These are phyloP conservation scores for Saguinus midas DNA, from an alignment of 2,113 vertebrate genomes.

Conservation along the genomic window DNA sequence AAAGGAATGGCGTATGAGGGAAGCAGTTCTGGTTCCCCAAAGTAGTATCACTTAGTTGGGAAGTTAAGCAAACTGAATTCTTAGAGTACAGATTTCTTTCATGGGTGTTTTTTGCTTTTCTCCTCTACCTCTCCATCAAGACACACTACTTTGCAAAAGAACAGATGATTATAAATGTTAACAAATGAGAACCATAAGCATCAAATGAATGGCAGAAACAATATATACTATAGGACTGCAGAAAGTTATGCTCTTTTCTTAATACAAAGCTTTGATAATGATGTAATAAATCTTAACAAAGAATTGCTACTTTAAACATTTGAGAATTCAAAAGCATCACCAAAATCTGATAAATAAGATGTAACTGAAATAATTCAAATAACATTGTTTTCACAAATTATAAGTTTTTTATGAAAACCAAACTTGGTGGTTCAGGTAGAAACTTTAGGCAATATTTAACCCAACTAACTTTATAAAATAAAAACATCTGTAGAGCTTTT, in stretches of 20 bases:
- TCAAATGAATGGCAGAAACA: neutral
- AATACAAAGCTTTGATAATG: neutral
- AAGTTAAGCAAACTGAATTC: neutral
- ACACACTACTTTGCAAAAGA: neutral
- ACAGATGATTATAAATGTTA: neutral
- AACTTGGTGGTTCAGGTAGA: neutral
- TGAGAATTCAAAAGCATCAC: constrained; percentile 21
- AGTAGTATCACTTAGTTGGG: neutral
- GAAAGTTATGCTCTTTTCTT: neutral
- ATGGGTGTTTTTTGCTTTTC: neutral
- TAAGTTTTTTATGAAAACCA: neutral
- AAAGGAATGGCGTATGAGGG: neutral
- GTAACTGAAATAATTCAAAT: neutral
- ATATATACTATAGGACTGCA: neutral
- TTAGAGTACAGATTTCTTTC: neutral
- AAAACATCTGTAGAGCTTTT: neutral
- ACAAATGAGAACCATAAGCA: neutral
- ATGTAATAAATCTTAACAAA: neutral
- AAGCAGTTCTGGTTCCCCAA: neutral
- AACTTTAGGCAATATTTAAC: neutral
- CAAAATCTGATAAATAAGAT: neutral
- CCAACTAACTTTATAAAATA: neutral
- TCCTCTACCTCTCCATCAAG: neutral
- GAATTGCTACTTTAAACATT: neutral
- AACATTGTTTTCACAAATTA: neutral